Evolutionary conservation across 2,888 invertebrate genomes (phyloP).

Genomic region (Cyclophora albipunctata): DNA sequence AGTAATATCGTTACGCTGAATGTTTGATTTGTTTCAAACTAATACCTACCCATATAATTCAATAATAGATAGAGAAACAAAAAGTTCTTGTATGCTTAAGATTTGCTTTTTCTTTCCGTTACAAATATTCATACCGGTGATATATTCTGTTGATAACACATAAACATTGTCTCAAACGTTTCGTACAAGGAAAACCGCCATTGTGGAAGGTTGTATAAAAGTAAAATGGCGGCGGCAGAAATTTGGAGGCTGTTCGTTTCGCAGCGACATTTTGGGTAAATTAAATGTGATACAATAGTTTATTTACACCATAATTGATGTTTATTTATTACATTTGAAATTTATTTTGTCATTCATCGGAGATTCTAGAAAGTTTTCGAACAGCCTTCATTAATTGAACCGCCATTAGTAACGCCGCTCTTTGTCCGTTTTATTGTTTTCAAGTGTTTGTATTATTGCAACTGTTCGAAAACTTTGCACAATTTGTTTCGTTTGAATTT

Average conservation of each 20-base stretch:
- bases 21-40: too few relatives aligned
- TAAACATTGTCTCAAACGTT: constrained; percentile 81
- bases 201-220: constrained; percentile 33
- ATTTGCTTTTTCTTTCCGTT: too few relatives aligned
- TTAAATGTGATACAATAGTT: constrained; percentile 46
- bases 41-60: too few relatives aligned
- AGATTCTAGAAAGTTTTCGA: constrained; percentile 75
- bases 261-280: constrained; percentile 65
- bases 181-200: constrained; percentile 55
- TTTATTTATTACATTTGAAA: constrained; percentile 29
- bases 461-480: constrained; percentile 79
- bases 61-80: too few relatives aligned
- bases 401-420: constrained; percentile 63
- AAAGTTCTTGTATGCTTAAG: too few relatives aligned
- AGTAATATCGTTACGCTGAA: too few relatives aligned
- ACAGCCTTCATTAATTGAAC: constrained; percentile 77
- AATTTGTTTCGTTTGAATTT: constrained; percentile 29
- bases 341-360: constrained; percentile 57
- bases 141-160: constrained; percentile 28
- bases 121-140: too few relatives aligned
- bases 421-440: constrained; percentile 38
- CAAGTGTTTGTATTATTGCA: constrained; percentile 57
- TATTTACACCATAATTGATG: constrained; percentile 32
- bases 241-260: constrained; percentile 75
- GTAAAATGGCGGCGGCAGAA: constrained; percentile 71